Conservation (phyloP, 2,888 invertebrate species). For the Ectemnius lituratus region DNA sequence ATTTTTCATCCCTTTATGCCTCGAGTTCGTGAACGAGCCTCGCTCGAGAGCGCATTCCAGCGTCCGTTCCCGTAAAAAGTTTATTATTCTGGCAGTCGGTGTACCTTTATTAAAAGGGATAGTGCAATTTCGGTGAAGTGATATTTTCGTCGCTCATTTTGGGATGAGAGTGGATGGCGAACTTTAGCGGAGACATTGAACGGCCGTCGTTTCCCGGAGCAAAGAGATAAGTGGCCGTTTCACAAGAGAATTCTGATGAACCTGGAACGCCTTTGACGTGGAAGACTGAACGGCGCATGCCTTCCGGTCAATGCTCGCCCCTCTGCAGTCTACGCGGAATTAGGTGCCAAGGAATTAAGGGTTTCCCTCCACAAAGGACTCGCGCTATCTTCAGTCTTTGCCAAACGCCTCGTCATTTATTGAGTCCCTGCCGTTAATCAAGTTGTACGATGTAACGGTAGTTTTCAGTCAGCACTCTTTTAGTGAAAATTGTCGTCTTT, state of each 20-base stretch:
- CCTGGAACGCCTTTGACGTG: slow-evolving; percentile 32
- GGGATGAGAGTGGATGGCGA: too few relatives aligned
- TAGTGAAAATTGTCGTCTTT: too few relatives aligned
- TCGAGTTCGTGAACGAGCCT: too few relatives aligned
- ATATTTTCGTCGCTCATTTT: slow-evolving; percentile 25
- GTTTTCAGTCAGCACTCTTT: not conserved
- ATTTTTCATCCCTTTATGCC: slow-evolving; percentile 49
- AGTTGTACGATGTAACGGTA: not conserved
- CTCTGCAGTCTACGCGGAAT: slow-evolving; percentile 1
- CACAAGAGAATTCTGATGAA: slow-evolving; percentile 44
- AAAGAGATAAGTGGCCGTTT: slow-evolving; percentile 34
- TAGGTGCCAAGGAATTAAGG: slow-evolving; percentile 2
- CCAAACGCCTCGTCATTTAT: not conserved
- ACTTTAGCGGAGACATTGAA: too few relatives aligned
- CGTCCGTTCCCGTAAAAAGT: not conserved
- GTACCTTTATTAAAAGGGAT: too few relatives aligned
- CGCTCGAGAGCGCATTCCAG: not conserved
- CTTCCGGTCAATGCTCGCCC: slow-evolving; percentile 6
- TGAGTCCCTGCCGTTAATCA: not conserved
- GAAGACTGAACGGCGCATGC: not conserved
- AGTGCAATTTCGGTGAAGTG: slow-evolving; percentile 17
- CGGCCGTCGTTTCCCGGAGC: slow-evolving; percentile 22
- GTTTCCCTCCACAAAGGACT: not conserved
- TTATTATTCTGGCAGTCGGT: too few relatives aligned
- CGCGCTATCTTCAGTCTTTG: not conserved